Base-by-base conservation (phyloP, 1,140 invertebrate species). In the Achroia grisella region DNA sequence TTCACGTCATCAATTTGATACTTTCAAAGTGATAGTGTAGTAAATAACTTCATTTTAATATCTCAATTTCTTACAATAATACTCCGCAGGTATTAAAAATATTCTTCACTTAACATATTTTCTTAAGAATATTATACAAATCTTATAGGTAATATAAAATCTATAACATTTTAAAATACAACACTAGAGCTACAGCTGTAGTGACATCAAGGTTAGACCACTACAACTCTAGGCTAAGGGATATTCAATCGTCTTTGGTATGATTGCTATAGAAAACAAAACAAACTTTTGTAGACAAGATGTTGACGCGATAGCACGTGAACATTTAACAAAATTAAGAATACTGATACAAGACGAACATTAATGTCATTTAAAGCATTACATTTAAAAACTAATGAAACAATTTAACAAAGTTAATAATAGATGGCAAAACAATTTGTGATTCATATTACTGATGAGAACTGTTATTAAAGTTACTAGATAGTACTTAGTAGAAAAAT, bases 201-300 rank as follows among this genome's bases (percentile, higher is more conserved):
- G 58, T 51, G 53, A 40, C 40, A 8, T 39, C 32, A 41, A 45
- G 33, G 48, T 15, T 10, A 9, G 17, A 23, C 56, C 57, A 65
- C 70, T 64, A 67, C 60, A 64, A 70, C 57, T 65, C 56, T 71
- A 73, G 62, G 48, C 60, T 66, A 67, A 72, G 66, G 71, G 75
- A 80, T 78, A 76, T 80, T 85, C 76, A 73, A 80, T 72, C 62
- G 70, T 85, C 80, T 85, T 85, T 85, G 80, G 80, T 85, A 85
- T 85, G 60, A 78, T 76, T 79, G 66, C 75, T 71, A 72, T 52
- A 73, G 63, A 76, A 75, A 76, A 71, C 60, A 74, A 77, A 23
- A 70, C 48, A 67, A 23, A 23, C 17, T 23, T 23, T 23, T 23
- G 17, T 23, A 23, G 17, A 23, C 17, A 23, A 3, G 17, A 23